Evolutionary conservation across 2,888 invertebrate genomes (phyloP).

Genomic region (Mantis religiosa): DNA sequence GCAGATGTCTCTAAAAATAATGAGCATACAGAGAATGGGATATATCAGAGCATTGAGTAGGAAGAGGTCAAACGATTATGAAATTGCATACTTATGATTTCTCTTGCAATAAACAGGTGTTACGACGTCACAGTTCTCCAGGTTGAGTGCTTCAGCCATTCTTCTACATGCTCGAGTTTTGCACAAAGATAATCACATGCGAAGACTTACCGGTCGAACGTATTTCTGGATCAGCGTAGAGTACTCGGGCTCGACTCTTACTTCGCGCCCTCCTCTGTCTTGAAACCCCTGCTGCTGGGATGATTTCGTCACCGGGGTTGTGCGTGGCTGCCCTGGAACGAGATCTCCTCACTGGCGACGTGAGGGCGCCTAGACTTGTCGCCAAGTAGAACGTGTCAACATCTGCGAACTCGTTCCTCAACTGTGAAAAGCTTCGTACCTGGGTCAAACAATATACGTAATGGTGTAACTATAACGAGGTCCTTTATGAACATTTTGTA

Average conservation of each 20-base stretch:
- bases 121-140: too few species aligned
- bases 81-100: too few species aligned
- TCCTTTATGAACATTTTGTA: too few species aligned
- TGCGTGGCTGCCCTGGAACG: conserved; percentile 55
- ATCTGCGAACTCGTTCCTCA: conserved; percentile 87
- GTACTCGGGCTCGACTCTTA: conserved; percentile 78
- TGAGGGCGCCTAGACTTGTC: conserved; percentile 43
- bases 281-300: conserved; percentile 34
- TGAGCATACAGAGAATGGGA: too few species aligned
- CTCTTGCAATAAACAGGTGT: too few species aligned
- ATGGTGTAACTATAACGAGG: too few species aligned
- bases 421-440: conserved; percentile 90
- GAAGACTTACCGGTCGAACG: not conserved
- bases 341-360: conserved; percentile 64
- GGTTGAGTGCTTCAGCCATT: too few species aligned
- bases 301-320: conserved; percentile 30
- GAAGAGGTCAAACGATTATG: too few species aligned
- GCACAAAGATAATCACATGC: not conserved
- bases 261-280: conserved; percentile 66
- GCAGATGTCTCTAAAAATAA: too few species aligned
- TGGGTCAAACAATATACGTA: conserved; percentile 39
- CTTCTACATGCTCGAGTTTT: too few species aligned
- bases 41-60: too few species aligned
- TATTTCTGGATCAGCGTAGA: conserved; percentile 62
- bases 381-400: conserved; percentile 87